phyloP scores from a whole-genome alignment of 2,113 vertebrate species.

The Thunnus maccoyii region DNA sequence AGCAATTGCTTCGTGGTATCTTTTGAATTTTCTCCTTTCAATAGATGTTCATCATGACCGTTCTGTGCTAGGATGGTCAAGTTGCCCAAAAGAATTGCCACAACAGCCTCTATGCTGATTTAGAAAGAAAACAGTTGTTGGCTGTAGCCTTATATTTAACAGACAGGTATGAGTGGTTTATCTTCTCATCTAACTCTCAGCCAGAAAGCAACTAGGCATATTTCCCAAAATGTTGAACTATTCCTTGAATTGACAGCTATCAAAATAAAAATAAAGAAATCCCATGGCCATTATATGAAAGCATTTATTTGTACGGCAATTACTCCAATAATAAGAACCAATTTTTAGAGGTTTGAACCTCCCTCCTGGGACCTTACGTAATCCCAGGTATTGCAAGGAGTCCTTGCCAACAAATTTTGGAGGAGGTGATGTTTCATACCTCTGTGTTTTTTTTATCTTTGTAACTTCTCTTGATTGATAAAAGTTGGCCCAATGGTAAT shows the following conservation, averaged over 20 bases:
- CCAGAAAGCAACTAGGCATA: no score
- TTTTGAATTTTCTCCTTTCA: not conserved
- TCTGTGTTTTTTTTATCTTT: slow-evolving; percentile 4
- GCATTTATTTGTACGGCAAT: not conserved
- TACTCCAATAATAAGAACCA: not conserved
- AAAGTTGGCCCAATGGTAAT: not conserved
- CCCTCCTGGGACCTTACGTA: not conserved
- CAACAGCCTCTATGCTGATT: not conserved
- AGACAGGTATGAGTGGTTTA: no score
- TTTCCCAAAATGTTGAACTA: no score
- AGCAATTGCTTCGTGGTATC: not conserved
- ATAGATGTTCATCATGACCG: not conserved
- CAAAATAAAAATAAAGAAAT: no score
- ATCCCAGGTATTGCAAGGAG: not conserved
- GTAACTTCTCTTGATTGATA: not conserved
- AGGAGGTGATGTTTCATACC: slow-evolving; percentile 1
- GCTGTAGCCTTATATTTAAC: no score
- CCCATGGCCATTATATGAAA: not conserved
- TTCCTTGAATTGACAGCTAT: no score
- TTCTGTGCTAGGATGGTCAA: not conserved
- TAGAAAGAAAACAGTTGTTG: not conserved
- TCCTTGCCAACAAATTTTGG: not conserved
- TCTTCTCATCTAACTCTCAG: no score
- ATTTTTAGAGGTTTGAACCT: not conserved
- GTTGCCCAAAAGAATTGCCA: not conserved